Evolutionary conservation across 2,888 invertebrate species (phyloP).

Genomic region (Neria commutata): DNA sequence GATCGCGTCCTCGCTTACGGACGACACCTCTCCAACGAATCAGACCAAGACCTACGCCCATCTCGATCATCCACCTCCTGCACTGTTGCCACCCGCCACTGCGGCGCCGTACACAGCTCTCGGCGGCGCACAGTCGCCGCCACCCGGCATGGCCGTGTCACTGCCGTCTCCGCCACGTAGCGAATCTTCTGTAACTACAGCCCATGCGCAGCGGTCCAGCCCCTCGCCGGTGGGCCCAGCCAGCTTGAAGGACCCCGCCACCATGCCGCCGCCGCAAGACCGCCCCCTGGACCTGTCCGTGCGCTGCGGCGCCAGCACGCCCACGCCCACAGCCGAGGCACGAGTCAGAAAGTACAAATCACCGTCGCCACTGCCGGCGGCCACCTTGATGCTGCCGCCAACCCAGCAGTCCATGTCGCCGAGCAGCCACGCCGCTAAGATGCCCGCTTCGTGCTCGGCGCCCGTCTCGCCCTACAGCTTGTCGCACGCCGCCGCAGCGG

Average conservation of each 20-base stretch:
- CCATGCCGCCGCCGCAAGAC: constrained; percentile 72
- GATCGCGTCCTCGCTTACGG: constrained; percentile 51
- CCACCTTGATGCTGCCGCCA: constrained; percentile 55
- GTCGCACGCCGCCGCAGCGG: constrained; percentile 37
- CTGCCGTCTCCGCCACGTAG: constrained; percentile 56
- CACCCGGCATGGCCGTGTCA: constrained; percentile 37
- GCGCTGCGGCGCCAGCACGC: constrained; percentile 55
- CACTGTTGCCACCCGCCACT: constrained; percentile 29
- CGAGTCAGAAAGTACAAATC: constrained; percentile 49
- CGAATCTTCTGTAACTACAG: constrained; percentile 46
- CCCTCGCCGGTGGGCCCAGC: constrained; percentile 38
- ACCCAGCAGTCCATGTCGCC: constrained; percentile 55
- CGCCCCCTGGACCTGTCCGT: constrained; percentile 85
- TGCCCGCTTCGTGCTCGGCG: constrained; percentile 36
- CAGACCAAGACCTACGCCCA: constrained; percentile 27
- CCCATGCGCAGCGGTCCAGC: constrained; percentile 34
- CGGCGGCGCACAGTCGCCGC: constrained; percentile 39
- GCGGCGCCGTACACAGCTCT: constrained; percentile 33
- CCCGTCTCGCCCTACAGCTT: constrained; percentile 52
- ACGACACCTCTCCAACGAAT: constrained; percentile 48
- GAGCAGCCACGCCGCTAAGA: constrained; percentile 38
- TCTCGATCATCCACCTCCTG: constrained; percentile 36
- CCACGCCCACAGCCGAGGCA: constrained; percentile 30
- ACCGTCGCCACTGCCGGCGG: constrained; percentile 42
- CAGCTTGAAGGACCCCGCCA: constrained; percentile 25